phyloP scores from a whole-genome alignment of 2,888 invertebrate genomes.

The Hypolimnas misippus region DNA sequence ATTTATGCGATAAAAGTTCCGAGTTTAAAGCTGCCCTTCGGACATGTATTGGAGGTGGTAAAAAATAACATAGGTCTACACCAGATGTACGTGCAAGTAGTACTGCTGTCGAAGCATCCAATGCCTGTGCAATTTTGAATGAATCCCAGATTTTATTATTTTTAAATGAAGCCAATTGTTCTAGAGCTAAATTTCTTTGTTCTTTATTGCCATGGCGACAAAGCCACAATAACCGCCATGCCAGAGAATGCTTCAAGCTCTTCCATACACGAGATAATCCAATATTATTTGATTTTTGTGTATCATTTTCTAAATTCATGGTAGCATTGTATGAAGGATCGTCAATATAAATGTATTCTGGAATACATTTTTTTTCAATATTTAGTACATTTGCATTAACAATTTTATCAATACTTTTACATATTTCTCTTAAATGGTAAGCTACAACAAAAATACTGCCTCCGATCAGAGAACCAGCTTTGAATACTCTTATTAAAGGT shows the following conservation, averaged over 20 bases:
- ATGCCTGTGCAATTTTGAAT: slow-evolving; percentile 90
- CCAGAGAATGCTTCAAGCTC: slow-evolving; percentile 85
- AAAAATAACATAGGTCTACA: slow-evolving; percentile 89
- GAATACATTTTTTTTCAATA: slow-evolving; percentile 67
- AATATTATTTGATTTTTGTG: slow-evolving; percentile 56
- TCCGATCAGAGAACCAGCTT: slow-evolving; percentile 56
- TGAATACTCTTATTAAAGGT: slow-evolving; percentile 58
- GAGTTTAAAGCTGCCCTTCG: slow-evolving; percentile 63
- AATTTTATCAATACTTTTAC: slow-evolving; percentile 56
- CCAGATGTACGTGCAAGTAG: slow-evolving; percentile 89
- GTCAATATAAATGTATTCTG: slow-evolving; percentile 78
- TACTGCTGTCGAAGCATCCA: slow-evolving; percentile 90
- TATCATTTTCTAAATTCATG: slow-evolving; percentile 59
- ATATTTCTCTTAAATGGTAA: slow-evolving; percentile 64
- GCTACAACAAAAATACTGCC: slow-evolving; percentile 56
- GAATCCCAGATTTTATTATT: slow-evolving; percentile 88
- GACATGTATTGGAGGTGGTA: slow-evolving; percentile 86
- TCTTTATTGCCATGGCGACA: slow-evolving; percentile 86
- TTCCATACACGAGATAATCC: slow-evolving; percentile 83
- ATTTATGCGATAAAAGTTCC: slow-evolving; percentile 71
- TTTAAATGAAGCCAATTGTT: slow-evolving; percentile 86
- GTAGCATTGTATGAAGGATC: slow-evolving; percentile 67
- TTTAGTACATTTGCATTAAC: slow-evolving; percentile 71
- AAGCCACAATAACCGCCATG: slow-evolving; percentile 86
- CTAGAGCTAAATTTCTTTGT: slow-evolving; percentile 86